Evolutionary conservation across 1,140 invertebrate genomes (phyloP), one percentile per base, ranked within the genome.

Genomic region (Probaryconus sp.): DNA sequence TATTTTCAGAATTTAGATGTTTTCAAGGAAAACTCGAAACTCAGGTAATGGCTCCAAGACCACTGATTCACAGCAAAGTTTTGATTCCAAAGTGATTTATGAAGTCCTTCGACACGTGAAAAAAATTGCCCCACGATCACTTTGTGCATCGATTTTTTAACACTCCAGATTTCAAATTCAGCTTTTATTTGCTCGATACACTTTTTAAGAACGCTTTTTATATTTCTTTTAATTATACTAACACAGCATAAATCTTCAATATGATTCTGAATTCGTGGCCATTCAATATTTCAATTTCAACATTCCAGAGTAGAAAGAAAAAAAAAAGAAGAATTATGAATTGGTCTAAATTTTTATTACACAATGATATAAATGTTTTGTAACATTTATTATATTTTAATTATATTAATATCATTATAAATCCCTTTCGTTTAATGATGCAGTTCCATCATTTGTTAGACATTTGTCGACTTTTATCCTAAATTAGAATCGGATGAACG

Each of bases 1-100:
- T 51, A 56, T 56, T 73, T 61, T 73, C 24, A 47, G 69, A 76
- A 80, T 80, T 75, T 61, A 63, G 74, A 76, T 47, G 40, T 63
- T 80, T 69, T 51, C 16, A 30, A 50, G 63, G 56, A 73, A 72
- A 31, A 28, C 35, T 30, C 14, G 43, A 55, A 67, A 56, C 35
- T 55, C 55, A 55, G 40, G 42, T 28, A 60, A 61, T 60, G 18
- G 47, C 20, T 13, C 40, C 37, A 58, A 58, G 10, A 13, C 31
- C 3, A 7, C 58, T 71, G 69, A 72, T 26, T 72, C 28, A 60
- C 33, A 24, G 53, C 50, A 30, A 5, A 35, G 50, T 33, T 37
- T 67, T 74, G 6, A 48, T 48, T 31, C 17, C 26, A 48, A 11
- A 30, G 14, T 74, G 56, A 67, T 67, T 67, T 61, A 61, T 61